A percentile compares a stretch with the other conserved stretches of the same genome.
phyloP scores from a whole-genome alignment of 2,888 invertebrate genomes.

The Morpho achilles region DNA sequence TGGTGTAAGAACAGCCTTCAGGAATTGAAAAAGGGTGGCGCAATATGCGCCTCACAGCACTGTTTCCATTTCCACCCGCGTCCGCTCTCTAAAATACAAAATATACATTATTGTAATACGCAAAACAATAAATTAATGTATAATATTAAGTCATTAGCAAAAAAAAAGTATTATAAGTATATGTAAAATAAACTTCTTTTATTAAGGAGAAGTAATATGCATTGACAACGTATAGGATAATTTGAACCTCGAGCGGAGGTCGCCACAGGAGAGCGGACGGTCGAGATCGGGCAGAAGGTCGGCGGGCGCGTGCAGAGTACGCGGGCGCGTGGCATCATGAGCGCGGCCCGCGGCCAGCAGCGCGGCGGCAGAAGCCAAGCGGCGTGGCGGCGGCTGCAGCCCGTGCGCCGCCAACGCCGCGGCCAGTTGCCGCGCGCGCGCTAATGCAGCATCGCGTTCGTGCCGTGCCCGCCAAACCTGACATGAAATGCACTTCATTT shows the following conservation, averaged over 20 bases:
- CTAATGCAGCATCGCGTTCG: constrained; percentile 91
- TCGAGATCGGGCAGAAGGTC: constrained; percentile 70
- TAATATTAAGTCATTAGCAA: no score
- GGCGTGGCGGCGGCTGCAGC: constrained; percentile 86
- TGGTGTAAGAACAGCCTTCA: constrained; percentile 80
- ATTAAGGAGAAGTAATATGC: neutral
- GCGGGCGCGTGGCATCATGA: constrained; percentile 78
- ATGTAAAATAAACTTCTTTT: no score
- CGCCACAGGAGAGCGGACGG: constrained; percentile 71
- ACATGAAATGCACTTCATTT: no score
- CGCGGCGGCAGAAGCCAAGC: constrained; percentile 81
- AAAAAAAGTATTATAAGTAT: no score
- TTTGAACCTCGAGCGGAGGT: constrained; percentile 59
- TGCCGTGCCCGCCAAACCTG: constrained; percentile 93
- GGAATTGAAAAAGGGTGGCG: constrained; percentile 77
- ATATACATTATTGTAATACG: neutral
- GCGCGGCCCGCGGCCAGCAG: constrained; percentile 69
- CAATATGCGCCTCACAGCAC: constrained; percentile 87
- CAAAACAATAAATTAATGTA: neutral
- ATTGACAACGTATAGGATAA: neutral
- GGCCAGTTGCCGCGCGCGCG: constrained; percentile 91
- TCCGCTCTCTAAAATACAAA: constrained; percentile 66
- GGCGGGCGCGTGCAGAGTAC: constrained; percentile 61
- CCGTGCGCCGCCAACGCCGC: constrained; percentile 91
- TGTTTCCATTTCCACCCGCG: constrained; percentile 94